Evolutionary conservation across 2,888 invertebrate genomes (phyloP).

Genomic region (Polia nebulosa): DNA sequence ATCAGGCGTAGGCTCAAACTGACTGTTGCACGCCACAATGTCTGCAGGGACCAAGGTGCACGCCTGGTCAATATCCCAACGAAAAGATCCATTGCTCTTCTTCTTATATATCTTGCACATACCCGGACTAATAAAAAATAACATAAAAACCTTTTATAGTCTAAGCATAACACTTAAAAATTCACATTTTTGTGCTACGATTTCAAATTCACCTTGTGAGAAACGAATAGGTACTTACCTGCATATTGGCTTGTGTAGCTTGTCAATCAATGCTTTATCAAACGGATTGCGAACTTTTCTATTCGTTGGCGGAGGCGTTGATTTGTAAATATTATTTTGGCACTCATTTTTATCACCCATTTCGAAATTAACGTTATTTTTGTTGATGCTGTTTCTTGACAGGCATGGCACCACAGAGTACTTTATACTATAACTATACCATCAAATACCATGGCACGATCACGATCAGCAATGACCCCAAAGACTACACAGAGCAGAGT

Average conservation of each 20-base stretch:
- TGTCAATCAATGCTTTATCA: constrained; percentile 92
- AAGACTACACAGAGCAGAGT: no score
- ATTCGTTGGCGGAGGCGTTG: constrained; percentile 83
- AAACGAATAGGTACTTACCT: constrained; percentile 85
- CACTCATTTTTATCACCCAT: constrained; percentile 85
- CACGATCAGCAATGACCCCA: no score
- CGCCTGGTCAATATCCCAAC: constrained; percentile 94
- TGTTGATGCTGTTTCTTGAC: constrained; percentile 56
- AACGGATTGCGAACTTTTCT: constrained; percentile 93
- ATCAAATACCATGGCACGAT: no score
- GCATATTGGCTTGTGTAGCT: constrained; percentile 93
- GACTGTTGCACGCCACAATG: constrained; percentile 92
- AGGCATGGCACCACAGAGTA: constrained; percentile 61
- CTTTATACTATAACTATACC: no score
- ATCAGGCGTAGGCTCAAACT: constrained; percentile 92
- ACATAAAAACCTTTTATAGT: no score
- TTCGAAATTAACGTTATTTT: constrained; percentile 84
- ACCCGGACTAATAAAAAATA: constrained; percentile 79
- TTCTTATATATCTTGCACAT: constrained; percentile 90
- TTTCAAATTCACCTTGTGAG: constrained; percentile 1
- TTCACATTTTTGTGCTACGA: neutral
- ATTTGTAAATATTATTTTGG: constrained; percentile 78
- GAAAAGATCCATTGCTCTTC: constrained; percentile 79
- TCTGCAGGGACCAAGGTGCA: constrained; percentile 93
- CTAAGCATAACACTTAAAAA: neutral